Base-by-base conservation (phyloP, 2,888 invertebrate genomes). In the Melieria crassipennis region DNA sequence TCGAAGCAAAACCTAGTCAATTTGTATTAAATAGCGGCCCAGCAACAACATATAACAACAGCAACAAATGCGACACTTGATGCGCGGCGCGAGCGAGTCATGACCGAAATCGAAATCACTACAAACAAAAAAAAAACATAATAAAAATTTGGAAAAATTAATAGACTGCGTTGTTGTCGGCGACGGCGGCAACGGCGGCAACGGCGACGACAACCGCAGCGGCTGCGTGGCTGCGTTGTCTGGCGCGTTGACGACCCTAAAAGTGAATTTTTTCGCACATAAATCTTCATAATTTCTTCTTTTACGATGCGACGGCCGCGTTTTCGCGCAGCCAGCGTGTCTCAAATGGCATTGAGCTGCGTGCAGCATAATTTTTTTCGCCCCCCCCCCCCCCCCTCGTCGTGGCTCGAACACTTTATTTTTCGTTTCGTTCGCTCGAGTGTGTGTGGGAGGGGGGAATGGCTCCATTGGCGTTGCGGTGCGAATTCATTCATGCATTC, bases 251-350 rank as follows among this genome's bases (percentile, higher is more conserved):
- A 76, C 75, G 73, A 72, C 71, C 71, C 71, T 69, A 71, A 70
- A 73, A 82, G 81, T 79, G 46, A 62, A n/a, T 13, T 62, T 80
- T 81, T 82, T 83, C 83, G 79, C 83, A 83, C 83, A 83, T 83
- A 83, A 83, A 83, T 83, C 83, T 84, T 81, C 78, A 79, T 79
- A 80, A 82, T 82, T 74, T 73, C 69, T 30, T 73, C 70, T 75
- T 74, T 75, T 50, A 70, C 65, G 71, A 71, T 73, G 60, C 50
- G 47, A 56, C 56, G 47, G 52, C 13, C 55, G 42, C 43, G n/a
- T 52, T 65, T 65, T 65, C 13, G 52, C 11, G 30, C 30, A 30
- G 30, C 30, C 30, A 30, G 30, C 30, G 30, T 30, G 30, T 30
- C 30, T 30, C 30, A 30, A 30, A 30, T 30, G 30, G 30, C 30